These are phyloP conservation scores for Lepidostoma basale DNA, from an alignment of 1,140 invertebrate genomes.

Conservation along the genomic window DNA sequence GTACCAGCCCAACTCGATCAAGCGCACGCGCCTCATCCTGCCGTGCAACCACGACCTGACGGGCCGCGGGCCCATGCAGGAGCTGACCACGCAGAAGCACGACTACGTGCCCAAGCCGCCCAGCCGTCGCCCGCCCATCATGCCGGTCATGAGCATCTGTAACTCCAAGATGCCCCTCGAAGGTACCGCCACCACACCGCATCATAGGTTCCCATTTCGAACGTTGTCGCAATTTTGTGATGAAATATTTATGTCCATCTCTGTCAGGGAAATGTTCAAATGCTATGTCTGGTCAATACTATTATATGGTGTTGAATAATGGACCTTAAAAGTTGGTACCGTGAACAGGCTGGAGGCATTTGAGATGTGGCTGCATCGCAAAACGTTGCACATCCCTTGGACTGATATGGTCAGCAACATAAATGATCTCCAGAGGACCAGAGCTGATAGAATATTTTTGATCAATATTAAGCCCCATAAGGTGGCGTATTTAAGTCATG, in stretches of 20 bases:
- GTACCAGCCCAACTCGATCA: slow-evolving; percentile 54
- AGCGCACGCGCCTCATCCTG: slow-evolving; percentile 46
- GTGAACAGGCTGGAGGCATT: too few relatives aligned
- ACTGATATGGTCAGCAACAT: too few relatives aligned
- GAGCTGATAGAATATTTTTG: too few relatives aligned
- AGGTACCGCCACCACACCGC: too few relatives aligned
- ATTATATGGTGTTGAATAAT: too few relatives aligned
- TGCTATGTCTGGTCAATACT: not conserved
- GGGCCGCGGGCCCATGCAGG: slow-evolving; percentile 71
- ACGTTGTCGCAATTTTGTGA: slow-evolving; percentile 47
- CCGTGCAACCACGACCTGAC: slow-evolving; percentile 59
- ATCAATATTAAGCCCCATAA: too few relatives aligned
- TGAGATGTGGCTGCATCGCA: too few relatives aligned
- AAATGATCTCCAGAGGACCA: too few relatives aligned
- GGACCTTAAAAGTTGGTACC: too few relatives aligned
- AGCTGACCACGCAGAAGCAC: slow-evolving; percentile 72
- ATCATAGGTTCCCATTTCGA: too few relatives aligned
- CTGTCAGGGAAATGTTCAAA: not conserved
- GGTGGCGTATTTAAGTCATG: too few relatives aligned
- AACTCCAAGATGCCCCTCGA: slow-evolving; percentile 59
- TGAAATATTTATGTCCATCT: not conserved
- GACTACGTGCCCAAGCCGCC: slow-evolving; percentile 72
- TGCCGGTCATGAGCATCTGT: slow-evolving; percentile 61
- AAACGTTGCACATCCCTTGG: too few relatives aligned
- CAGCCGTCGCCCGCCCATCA: slow-evolving; percentile 58